Evolutionary conservation across 2,888 invertebrate species (phyloP).

Genomic region (Eupithecia centaureata): DNA sequence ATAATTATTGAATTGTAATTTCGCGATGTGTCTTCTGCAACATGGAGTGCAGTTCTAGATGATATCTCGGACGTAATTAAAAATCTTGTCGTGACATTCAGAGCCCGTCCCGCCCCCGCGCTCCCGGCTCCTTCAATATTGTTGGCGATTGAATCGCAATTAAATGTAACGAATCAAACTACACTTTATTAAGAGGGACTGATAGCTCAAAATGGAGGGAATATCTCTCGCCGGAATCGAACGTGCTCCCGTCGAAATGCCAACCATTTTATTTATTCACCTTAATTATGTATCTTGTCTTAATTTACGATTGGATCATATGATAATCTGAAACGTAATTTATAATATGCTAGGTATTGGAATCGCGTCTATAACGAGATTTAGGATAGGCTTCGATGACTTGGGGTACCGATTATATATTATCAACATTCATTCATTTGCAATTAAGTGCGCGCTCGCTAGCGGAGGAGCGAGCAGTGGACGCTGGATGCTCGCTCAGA

Average conservation of each 20-base stretch:
- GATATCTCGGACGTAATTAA: constrained; percentile 83
- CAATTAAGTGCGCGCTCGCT: constrained; percentile 72
- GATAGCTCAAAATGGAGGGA: constrained; percentile 80
- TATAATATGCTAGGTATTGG: constrained; percentile 81
- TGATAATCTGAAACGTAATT: constrained; percentile 82
- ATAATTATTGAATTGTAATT: constrained; percentile 81
- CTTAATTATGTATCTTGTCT: constrained; percentile 85
- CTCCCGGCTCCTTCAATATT: constrained; percentile 79
- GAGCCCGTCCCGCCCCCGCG: constrained; percentile 79
- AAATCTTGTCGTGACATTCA: constrained; percentile 85
- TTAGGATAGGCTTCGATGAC: constrained; percentile 77
- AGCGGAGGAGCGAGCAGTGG: constrained; percentile 52
- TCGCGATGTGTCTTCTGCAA: constrained; percentile 73
- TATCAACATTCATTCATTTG: constrained; percentile 79
- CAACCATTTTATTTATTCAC: constrained; percentile 84
- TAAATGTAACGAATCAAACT: constrained; percentile 81
- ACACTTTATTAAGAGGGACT: constrained; percentile 79
- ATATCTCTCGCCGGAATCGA: constrained; percentile 74
- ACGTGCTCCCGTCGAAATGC: constrained; percentile 84
- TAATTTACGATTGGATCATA: constrained; percentile 85
- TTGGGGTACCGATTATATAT: constrained; percentile 72
- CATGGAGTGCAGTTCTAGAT: constrained; percentile 77
- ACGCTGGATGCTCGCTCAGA: constrained; percentile 72
- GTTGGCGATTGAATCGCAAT: constrained; percentile 83
- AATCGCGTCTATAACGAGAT: constrained; percentile 82